Base-by-base conservation (phyloP, 2,797 vertebrate species). In the Hydrocynus forskahlii region DNA sequence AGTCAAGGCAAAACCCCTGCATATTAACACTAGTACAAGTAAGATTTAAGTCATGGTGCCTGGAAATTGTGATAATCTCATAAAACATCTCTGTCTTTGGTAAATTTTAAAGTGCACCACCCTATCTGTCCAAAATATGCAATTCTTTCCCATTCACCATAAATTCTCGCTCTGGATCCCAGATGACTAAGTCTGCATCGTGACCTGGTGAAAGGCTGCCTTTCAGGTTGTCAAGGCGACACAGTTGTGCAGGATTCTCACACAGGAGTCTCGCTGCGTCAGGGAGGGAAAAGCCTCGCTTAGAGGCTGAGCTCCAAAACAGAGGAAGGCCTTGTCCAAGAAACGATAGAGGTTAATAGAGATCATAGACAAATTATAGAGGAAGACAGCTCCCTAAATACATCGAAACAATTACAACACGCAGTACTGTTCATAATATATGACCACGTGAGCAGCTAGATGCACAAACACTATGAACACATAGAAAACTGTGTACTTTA, bases 121-220 rank as follows among this genome's bases (percentile, higher is more conserved):
- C 2, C n/a, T 48, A 40, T 16, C 35, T 1, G 35, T 72, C 25
- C 59, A 54, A 74, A 59, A 59, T 14, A 55, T 43, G 1, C 66
- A 80, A 43, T 66, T 5, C 6, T 78, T 55, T 72, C 10, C 14
- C 68, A 86, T 90, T 76, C 57, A 94, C 96, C 92, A 92, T 87
- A 89, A 95, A 95, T 76, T 94, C 89, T 76, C 88, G 92, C 66
- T 96, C 94, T 59, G 95, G 96, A 86, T 96, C 94, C 95, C 96
- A 96, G 81, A 96, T 91, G 57, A 96, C 94, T 77, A 96, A 72
- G 84, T 96, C 96, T 0, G 95, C 95, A 83, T 96, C 95, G 17
- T 94, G 91, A 69, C 95, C 93, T 40, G 91, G 91, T 60, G 80
- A 54, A 1, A 96, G 92, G 75, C 87, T 89, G 5, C 95, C 95